These are phyloP conservation scores for Smittia sp. DNA, from an alignment of 2,888 invertebrate species.

Conservation along the genomic window DNA sequence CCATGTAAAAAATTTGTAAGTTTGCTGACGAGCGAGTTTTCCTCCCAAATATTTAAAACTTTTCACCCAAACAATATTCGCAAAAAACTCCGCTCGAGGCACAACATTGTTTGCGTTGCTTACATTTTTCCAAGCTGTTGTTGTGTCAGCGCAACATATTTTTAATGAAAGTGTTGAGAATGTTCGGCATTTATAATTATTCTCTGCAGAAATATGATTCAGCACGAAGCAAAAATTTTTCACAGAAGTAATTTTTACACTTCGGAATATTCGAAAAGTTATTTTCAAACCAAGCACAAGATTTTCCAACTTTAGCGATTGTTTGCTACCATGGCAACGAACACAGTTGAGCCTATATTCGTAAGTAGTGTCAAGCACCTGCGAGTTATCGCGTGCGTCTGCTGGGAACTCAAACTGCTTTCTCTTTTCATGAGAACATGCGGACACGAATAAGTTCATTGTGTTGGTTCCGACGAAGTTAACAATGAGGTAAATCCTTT, in stretches of 20 bases:
- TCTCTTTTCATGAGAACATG: no score
- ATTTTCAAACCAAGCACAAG: background rate
- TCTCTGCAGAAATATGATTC: background rate
- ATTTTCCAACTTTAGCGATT: slow-evolving; percentile 1
- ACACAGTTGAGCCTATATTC: background rate
- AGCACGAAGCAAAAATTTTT: background rate
- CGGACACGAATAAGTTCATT: no score
- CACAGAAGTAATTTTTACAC: background rate
- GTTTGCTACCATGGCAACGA: slow-evolving; percentile 16
- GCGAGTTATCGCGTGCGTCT: background rate
- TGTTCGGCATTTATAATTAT: slow-evolving; percentile 10
- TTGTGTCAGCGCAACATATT: background rate
- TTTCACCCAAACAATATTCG: no score
- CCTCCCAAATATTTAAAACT: no score
- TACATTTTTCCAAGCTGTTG: background rate
- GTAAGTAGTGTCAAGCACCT: background rate
- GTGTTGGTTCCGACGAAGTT: no score
- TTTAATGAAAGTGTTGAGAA: slow-evolving; percentile 17
- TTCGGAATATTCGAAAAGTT: background rate
- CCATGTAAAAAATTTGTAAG: no score
- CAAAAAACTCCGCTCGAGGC: no score
- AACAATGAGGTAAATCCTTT: no score
- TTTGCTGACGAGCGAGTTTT: no score
- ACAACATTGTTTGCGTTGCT: background rate
- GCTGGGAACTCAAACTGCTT: no score